Base-by-base conservation (phyloP, 2,888 invertebrate genomes). In the Torymus aiolomorphi region DNA sequence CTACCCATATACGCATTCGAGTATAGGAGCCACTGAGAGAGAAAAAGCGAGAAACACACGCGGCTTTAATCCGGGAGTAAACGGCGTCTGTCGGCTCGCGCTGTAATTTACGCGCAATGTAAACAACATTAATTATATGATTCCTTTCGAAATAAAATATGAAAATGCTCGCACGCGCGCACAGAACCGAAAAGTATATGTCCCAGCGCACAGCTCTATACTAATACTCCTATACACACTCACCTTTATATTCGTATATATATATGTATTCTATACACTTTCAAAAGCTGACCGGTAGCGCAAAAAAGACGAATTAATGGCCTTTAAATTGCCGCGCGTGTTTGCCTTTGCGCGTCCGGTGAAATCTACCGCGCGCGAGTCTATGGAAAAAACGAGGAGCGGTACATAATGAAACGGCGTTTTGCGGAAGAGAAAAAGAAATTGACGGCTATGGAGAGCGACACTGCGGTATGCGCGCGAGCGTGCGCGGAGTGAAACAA, bases 81-180 rank as follows among this genome's bases (percentile, higher is more conserved):
- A 67, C n/a, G 70, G 63, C 67, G 8, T 71, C 70, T 65, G 67
- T 66, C 75, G 67, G 13, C 52, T 66, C 73, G 51, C 54, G 24
- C 76, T 77, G 67, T 82, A 82, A 82, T 82, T 82, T 82, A 82
- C 82, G 80, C 61, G 71, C 78, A 82, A 82, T 82, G 82, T 82
- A 82, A 82, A 82, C 82, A 82, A 82, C 82, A 80, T 82, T 78
- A 77, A 80, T 82, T 80, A 76, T 76, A 42, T 20, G 8, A 8
- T 67, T 42, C 51, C 59, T 69, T 62, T 59, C 42, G 62, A 24
- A 73, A 62, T 80, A 78, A 76, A 78, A 78, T 81, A 81, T 76
- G 78, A 49, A 78, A 80, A 80, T 78, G 42, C 76, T 16, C 12
- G 12, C 51, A 65, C 18, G 12, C 56, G 13, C 11, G n/a, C n/a